These are phyloP conservation scores for Morus bassanus DNA, from an alignment of 2,797 vertebrate species.

Conservation along the genomic window DNA sequence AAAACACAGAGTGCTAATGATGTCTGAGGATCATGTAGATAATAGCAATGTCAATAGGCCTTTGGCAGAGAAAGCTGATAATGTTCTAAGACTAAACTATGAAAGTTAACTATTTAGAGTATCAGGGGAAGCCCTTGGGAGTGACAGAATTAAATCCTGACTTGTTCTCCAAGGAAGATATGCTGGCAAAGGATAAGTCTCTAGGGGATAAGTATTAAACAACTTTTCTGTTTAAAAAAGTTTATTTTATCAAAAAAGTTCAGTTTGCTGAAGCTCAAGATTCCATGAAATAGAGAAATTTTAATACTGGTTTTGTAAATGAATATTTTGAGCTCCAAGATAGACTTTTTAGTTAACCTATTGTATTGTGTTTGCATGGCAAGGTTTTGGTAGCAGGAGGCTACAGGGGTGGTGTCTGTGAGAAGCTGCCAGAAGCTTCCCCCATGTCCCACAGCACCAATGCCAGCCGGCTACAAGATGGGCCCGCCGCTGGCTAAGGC, in stretches of 20 bases:
- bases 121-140: background rate
- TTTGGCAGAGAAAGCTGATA: background rate
- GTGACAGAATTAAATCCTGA: background rate
- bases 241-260: background rate
- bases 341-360: background rate
- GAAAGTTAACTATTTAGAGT: background rate
- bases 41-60: background rate
- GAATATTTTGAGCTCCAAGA: background rate
- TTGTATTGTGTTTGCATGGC: background rate
- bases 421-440: background rate
- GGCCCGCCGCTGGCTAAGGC: rapidly evolving
- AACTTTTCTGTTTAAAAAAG: background rate
- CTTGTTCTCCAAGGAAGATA: background rate
- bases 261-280: background rate
- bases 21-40: background rate
- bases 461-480: rapidly evolving
- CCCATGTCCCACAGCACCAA: background rate
- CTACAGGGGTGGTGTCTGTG: background rate
- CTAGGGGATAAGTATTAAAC: background rate
- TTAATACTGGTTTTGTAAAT: background rate
- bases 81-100: background rate
- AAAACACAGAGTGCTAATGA: background rate
- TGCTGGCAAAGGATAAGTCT: background rate
- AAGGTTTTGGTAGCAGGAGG: background rate
- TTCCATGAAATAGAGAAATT: background rate